Percentiles rank a stretch among this genome's conserved stretches.
These are phyloP conservation scores for Cassiopea andromeda DNA, from an alignment of 30 jellyfish, hydroid and myxozoan genomes.

Conservation along the genomic window DNA sequence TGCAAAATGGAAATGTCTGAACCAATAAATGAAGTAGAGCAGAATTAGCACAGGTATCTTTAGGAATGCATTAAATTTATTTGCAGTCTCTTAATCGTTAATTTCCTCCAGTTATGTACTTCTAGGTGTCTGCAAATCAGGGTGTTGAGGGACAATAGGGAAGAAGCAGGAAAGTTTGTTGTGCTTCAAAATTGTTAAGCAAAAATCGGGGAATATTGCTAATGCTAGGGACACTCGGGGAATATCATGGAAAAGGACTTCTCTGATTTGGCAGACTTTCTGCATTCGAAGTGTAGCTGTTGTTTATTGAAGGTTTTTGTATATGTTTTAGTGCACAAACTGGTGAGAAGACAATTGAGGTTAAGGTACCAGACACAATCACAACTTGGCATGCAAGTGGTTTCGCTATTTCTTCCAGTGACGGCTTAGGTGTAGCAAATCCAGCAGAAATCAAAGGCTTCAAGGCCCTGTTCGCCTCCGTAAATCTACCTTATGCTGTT, in stretches of 20 bases:
- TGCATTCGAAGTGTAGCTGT: neutral
- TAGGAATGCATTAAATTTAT: too few species aligned
- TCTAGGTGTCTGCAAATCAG: too few species aligned
- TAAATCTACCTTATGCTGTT: conserved; percentile 91
- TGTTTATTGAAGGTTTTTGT: neutral
- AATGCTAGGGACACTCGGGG: too few species aligned
- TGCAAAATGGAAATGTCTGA: neutral
- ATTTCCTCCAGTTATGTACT: too few species aligned
- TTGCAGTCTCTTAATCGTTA: too few species aligned
- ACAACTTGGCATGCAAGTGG: conserved; percentile 98
- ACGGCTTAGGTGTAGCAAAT: conserved; percentile 90
- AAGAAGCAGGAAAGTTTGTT: too few species aligned
- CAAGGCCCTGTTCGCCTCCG: conserved; percentile 87
- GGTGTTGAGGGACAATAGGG: too few species aligned
- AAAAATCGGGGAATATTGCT: too few species aligned
- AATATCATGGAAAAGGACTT: too few species aligned
- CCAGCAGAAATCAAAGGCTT: conserved; percentile 83
- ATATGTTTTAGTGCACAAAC: conserved; percentile 53
- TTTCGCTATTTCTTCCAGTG: conserved; percentile 75
- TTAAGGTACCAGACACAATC: conserved; percentile 88
- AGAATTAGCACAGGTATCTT: too few species aligned
- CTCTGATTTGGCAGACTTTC: neutral
- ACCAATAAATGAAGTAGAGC: too few species aligned
- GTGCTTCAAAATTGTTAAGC: too few species aligned
- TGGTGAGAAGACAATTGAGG: conserved; percentile 77